Percentiles rank a stretch among this genome's conserved stretches.
Conservation (phyloP, 2,888 invertebrate genomes). For the Branchipolynoe longqiensis region DNA sequence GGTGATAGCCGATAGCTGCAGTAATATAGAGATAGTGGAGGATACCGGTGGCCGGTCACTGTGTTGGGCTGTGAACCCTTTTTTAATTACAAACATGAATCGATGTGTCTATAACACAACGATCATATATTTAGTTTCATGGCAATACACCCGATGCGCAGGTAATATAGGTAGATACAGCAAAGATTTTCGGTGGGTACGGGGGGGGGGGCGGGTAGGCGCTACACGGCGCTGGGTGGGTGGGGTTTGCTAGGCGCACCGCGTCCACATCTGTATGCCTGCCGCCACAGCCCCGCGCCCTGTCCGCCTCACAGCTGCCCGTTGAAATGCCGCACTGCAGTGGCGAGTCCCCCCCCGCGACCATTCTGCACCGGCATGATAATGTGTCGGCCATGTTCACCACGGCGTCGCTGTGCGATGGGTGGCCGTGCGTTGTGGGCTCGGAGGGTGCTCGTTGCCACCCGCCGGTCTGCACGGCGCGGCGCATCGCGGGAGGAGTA, state of each 20-base stretch:
- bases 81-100: neutral
- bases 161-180: no score
- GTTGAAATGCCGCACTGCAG: neutral
- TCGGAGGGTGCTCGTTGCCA: neutral
- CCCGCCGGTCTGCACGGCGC: neutral
- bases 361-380: neutral
- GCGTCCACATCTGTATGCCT: neutral
- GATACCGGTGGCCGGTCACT: conserved; percentile 12
- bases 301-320: no score
- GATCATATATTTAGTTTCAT: no score
- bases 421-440: neutral
- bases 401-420: neutral
- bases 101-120: neutral
- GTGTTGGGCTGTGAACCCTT: neutral
- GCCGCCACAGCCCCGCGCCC: neutral
- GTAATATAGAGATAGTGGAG: no score
- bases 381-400: conserved; percentile 39
- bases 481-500: neutral
- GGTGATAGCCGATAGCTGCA: neutral
- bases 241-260: neutral
- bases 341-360: neutral
- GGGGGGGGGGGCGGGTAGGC: neutral
- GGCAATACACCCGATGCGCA: no score
- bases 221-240: neutral
- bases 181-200: neutral